Conservation (phyloP, 2,797 vertebrate species). For the Typhlichthys eigenmanni region DNA sequence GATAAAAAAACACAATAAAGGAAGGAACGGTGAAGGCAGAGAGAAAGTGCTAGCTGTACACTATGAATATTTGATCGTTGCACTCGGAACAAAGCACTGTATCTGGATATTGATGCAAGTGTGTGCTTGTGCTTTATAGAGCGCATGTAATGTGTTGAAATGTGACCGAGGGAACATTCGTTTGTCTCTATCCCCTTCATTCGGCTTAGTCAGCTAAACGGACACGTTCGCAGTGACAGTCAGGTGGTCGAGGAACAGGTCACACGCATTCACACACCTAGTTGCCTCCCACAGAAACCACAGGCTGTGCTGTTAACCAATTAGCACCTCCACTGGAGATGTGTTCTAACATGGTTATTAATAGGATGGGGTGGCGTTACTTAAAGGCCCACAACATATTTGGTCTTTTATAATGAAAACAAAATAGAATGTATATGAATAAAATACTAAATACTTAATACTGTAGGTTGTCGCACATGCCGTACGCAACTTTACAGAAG, state of each 20-base stretch:
- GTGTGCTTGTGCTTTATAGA: slow-evolving; percentile 57
- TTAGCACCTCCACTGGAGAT: too few relatives aligned
- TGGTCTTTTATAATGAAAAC: too few relatives aligned
- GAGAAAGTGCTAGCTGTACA: slow-evolving; percentile 42
- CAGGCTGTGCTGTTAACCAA: too few relatives aligned
- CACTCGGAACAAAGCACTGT: slow-evolving; percentile 44
- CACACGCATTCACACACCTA: not conserved
- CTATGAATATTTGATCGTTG: slow-evolving; percentile 61
- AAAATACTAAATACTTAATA: too few relatives aligned
- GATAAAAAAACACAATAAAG: slow-evolving; percentile 12
- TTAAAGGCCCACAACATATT: too few relatives aligned
- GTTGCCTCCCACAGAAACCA: slow-evolving; percentile 1
- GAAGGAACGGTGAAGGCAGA: slow-evolving; percentile 8
- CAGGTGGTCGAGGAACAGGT: not conserved
- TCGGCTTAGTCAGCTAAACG: not conserved
- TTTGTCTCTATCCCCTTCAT: slow-evolving; percentile 36
- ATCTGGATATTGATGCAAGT: slow-evolving; percentile 41
- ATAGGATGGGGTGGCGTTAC: too few relatives aligned
- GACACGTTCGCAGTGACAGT: not conserved
- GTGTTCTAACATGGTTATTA: not conserved
- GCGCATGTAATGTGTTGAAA: slow-evolving; percentile 67
- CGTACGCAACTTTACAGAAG: too few relatives aligned
- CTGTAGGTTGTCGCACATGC: too few relatives aligned
- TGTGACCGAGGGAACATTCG: slow-evolving; percentile 50
- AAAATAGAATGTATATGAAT: too few relatives aligned